phyloP scores from a whole-genome alignment of 2,888 invertebrate genomes.

The Polietes domitor region DNA sequence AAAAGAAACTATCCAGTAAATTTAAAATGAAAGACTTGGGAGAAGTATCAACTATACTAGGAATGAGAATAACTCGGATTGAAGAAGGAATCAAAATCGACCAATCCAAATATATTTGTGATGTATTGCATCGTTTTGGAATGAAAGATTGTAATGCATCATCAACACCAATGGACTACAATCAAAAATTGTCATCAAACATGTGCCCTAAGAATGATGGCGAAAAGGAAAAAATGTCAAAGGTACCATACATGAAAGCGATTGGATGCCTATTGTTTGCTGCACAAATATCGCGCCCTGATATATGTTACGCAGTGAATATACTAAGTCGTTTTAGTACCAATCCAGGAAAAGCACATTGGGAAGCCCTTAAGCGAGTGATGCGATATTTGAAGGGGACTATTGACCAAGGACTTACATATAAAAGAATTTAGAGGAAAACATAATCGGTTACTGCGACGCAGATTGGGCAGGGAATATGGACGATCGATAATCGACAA shows the following conservation, averaged over 20 bases:
- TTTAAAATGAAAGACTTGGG: constrained; percentile 5
- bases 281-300: constrained; percentile 25
- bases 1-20: neutral
- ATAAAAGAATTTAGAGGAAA: constrained; percentile 8
- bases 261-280: constrained; percentile 60
- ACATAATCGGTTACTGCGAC: constrained; percentile 49
- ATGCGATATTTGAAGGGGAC: neutral
- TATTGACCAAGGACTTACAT: constrained; percentile 29
- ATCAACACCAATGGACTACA: neutral
- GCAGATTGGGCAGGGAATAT: constrained; percentile 50
- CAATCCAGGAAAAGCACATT: constrained; percentile 50
- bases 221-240: neutral
- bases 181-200: constrained; percentile 47
- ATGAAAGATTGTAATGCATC: neutral
- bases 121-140: neutral
- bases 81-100: constrained; percentile 15
- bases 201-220: constrained; percentile 54
- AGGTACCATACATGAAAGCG: constrained; percentile 44
- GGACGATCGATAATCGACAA: constrained; percentile 43
- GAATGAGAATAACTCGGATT: neutral
- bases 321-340: constrained; percentile 50
- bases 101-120: constrained; percentile 40
- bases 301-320: neutral
- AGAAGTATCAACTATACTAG: neutral
- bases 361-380: neutral